Conservation (phyloP, 1,140 invertebrate species). For the Drosophila funebris region DNA sequence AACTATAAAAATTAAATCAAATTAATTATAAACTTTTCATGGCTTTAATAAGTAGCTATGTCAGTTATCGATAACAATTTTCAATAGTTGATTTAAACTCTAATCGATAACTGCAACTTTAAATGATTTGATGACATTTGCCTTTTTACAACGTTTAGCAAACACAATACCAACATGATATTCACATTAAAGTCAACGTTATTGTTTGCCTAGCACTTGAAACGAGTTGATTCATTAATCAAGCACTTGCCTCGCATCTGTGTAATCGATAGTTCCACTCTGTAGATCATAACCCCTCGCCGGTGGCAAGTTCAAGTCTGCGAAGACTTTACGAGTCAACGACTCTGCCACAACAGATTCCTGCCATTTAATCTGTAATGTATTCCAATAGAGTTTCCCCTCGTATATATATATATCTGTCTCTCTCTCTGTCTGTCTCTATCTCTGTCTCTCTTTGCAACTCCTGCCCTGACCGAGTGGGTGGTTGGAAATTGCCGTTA, state of each 20-base stretch:
- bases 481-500: slow-evolving; percentile 42
- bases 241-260: slow-evolving; percentile 21
- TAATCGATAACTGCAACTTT: slow-evolving; percentile 10
- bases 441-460: too few species aligned
- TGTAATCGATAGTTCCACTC: slow-evolving; percentile 18
- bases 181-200: not conserved
- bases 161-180: not conserved
- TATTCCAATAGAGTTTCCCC: not conserved
- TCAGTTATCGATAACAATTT: not conserved
- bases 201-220: slow-evolving; percentile 21
- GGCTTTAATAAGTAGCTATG: not conserved
- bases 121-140: not conserved
- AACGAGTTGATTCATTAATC: slow-evolving; percentile 39
- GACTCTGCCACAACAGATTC: not conserved
- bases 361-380: slow-evolving; percentile 12
- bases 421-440: too few species aligned
- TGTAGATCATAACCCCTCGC: slow-evolving; percentile 12
- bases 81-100: not conserved
- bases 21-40: too few species aligned
- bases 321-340: not conserved
- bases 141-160: not conserved
- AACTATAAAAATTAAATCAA: too few species aligned
- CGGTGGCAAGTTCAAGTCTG: slow-evolving; percentile 34
- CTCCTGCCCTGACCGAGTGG: slow-evolving; percentile 9
- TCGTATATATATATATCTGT: not conserved